These are phyloP conservation scores for Sphaerophoria rueppellii DNA, from an alignment of 2,888 invertebrate species.

Conservation along the genomic window DNA sequence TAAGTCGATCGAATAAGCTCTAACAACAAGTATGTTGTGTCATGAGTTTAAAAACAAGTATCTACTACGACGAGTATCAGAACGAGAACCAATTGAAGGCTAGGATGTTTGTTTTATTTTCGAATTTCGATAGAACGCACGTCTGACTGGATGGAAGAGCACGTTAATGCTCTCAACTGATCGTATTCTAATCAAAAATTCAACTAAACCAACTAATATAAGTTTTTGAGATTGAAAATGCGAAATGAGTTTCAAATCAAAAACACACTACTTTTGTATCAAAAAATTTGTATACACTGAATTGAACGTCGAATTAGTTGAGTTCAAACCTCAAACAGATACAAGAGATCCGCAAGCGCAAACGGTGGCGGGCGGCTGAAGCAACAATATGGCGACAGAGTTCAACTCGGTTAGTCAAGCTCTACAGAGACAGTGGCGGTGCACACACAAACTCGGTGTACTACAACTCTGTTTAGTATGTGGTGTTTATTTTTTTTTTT, in stretches of 20 bases:
- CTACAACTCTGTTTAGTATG: conserved; percentile 36
- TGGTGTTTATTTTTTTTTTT: conserved; percentile 22
- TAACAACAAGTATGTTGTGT: conserved; percentile 18
- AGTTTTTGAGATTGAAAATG: conserved; percentile 56
- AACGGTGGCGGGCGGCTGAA: conserved; percentile 33
- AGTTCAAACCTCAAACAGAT: conserved; percentile 23
- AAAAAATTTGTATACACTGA: background rate
- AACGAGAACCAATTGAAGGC: conserved; percentile 41
- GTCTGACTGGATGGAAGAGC: conserved; percentile 27
- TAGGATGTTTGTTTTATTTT: conserved; percentile 8
- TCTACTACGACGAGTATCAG: background rate
- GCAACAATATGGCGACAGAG: conserved; percentile 51
- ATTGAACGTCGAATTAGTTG: conserved; percentile 8
- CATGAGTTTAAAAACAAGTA: conserved; percentile 35
- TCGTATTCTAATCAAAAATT: conserved; percentile 74
- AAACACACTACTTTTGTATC: conserved; percentile 18
- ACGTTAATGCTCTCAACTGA: conserved; percentile 65
- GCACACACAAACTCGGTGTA: conserved; percentile 40
- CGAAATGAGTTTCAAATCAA: conserved; percentile 19
- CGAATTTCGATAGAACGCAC: conserved; percentile 20
- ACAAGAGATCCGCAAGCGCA: conserved; percentile 62
- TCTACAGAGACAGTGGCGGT: conserved; percentile 66
- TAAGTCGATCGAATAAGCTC: conserved; percentile 10
- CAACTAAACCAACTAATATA: conserved; percentile 70
- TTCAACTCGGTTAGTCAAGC: conserved; percentile 71